Evolutionary conservation across 1,140 invertebrate genomes (phyloP), one percentile per base, ranked within the genome.

Genomic region (Tyrophagus putrescentiae): DNA sequence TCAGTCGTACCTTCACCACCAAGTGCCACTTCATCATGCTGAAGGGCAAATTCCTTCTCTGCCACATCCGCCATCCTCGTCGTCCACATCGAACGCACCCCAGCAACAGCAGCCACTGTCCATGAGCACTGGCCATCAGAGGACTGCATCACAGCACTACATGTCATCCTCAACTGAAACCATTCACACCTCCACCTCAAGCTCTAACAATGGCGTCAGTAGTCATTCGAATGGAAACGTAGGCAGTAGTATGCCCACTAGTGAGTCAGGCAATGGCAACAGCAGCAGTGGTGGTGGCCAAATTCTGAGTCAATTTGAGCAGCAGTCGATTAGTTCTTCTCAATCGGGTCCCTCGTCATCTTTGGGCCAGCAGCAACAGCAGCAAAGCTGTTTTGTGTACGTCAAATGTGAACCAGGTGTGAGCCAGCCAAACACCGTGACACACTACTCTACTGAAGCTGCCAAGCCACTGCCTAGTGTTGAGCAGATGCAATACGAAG

Each of bases 71-170:
- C 31, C 45, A 21, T 25, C 45, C 7, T 48, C 45, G 18, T 6
- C 7, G 7, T 6, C 45, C 23, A 25, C 45, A 48, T 7, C 45
- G 18, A 7, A 13, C 45, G 7, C 7, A 48, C 7, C 45, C 45
- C 45, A 48, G 7, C 31, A 21, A 48, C 31, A 13, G 45, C 7
- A 7, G 23, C 45, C 7, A 7, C 31, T 18, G 45, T 21, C 45
- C 7, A 48, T n/a, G n/a, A n/a, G 31, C 18, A 48, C 45, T 48
- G 45, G 21, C 45, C 45, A 48, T 48, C 45, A 48, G 31, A 48
- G 45, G 45, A 48, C 45, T n/a, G n/a, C n/a, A n/a, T n/a, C n/a
- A 48, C 45, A 48, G 23, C 31, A 48, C 21, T 13, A 39, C 18
- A 48, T 48, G 18, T 21, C 45, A 9, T 48, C 45, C 7, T 18